Percentiles rank a stretch among this genome's conserved stretches.
Conservation (phyloP, 1,140 invertebrate genomes). For the Trichonephila inaurata region DNA sequence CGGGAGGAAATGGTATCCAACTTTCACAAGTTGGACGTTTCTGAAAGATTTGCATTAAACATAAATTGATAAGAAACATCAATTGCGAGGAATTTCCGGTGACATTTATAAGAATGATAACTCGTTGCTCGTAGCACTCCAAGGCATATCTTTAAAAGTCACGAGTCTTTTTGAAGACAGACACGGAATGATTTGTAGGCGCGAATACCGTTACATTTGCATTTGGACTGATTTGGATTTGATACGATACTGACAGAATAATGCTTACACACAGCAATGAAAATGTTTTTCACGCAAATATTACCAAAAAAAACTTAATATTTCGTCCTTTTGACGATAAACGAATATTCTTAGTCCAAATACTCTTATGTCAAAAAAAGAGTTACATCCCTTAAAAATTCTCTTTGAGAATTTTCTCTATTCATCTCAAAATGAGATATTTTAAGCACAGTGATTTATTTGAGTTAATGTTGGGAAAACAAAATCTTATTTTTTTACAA, state of each 20-base stretch:
- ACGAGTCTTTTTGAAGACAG: background rate
- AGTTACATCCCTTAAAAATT: too few relatives aligned
- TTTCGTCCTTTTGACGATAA: too few relatives aligned
- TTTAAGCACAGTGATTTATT: too few relatives aligned
- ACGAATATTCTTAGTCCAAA: too few relatives aligned
- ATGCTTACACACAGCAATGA: too few relatives aligned
- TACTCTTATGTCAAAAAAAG: too few relatives aligned
- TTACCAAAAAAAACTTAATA: background rate
- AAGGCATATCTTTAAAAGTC: background rate
- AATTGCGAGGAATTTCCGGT: conserved; percentile 12
- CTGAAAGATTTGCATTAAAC: conserved; percentile 39
- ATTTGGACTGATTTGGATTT: background rate
- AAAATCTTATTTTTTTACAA: too few relatives aligned
- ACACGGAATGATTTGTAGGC: background rate
- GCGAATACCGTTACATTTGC: background rate
- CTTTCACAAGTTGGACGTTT: background rate
- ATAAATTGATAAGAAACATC: conserved; percentile 52
- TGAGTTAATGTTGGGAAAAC: too few relatives aligned
- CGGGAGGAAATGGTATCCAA: background rate
- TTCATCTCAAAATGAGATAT: too few relatives aligned
- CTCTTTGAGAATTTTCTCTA: too few relatives aligned
- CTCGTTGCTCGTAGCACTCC: background rate
- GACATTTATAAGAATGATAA: conserved; percentile 32
- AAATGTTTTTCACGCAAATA: background rate
- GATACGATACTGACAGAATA: background rate